Percentiles rank a stretch among this genome's conserved stretches.
Conservation (phyloP, 2,113 vertebrate species). For the Lates calcarifer region DNA sequence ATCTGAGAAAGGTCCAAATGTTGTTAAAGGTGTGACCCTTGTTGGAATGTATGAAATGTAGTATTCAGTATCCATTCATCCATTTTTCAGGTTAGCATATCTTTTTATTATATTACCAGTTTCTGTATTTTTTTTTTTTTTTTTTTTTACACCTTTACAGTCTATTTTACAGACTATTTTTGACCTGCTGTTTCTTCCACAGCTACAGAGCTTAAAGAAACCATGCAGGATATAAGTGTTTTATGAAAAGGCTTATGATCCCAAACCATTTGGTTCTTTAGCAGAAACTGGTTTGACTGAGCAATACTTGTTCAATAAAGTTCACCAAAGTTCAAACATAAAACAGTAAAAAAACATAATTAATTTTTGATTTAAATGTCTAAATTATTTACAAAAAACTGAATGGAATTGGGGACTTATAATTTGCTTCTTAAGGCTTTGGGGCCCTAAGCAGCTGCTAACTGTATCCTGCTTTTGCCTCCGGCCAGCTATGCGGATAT, state of each 20-base stretch:
- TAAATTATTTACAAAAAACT: conserved; percentile 10
- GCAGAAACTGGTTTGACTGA: not conserved
- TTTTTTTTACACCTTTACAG: no score
- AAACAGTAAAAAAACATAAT: conserved; percentile 4
- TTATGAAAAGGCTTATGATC: not conserved
- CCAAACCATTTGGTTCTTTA: not conserved
- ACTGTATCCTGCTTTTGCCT: conserved; percentile 21
- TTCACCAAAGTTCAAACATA: conserved; percentile 38
- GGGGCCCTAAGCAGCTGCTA: conserved; percentile 28
- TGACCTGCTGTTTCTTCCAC: not conserved
- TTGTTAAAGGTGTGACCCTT: not conserved
- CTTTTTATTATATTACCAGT: no score
- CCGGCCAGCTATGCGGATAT: conserved; percentile 1
- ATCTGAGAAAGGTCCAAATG: not conserved
- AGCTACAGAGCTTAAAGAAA: not conserved
- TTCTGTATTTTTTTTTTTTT: not conserved
- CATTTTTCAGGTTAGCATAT: not conserved
- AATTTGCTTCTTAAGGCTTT: conserved; percentile 18
- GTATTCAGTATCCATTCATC: not conserved
- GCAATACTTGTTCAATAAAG: conserved; percentile 11
- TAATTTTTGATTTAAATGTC: conserved; percentile 24
- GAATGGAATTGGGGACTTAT: conserved; percentile 34
- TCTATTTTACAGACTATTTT: not conserved
- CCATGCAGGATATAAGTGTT: not conserved
- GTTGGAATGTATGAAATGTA: not conserved